Base-by-base conservation (phyloP, 1,140 invertebrate genomes). In the Drosophila sproati region DNA sequence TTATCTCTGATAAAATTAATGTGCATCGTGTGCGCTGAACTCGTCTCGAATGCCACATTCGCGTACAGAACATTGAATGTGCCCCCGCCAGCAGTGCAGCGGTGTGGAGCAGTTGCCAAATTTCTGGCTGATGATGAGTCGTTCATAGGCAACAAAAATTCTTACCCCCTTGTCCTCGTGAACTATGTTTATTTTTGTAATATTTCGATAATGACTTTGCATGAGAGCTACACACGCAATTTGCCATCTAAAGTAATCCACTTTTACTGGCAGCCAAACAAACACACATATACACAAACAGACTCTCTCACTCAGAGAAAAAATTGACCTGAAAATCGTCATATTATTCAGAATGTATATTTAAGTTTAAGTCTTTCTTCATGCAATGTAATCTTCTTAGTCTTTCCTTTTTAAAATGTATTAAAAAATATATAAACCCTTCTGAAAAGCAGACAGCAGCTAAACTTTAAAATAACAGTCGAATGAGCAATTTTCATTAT, bases 11-110 rank as follows among this genome's bases (percentile, higher is more conserved):
- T 37, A 7, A 56, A 74, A 70, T 69, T 70, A 70, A 78, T 78
- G 76, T 75, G 76, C 72, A 74, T 37, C 48, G 72, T 78, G 72
- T 60, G 73, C 76, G 75, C 50, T 66, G 71, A 67, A 52, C 51
- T 48, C 54, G 37, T 41, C 50, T 41, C 50, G 60, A 69, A 78
- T 77, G 70, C 39, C 63, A 41, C 51, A 77, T 74, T 75, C 70
- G 37, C 31, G 20, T 48, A 64, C 76, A 73, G 69, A 47, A 54
- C 73, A 76, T 71, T 78, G 56, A 71, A 35, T 70, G 29, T 28
- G 20, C 37, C 48, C n/a, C 31, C 50, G 39, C 71, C 12, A 50
- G 34, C 55, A 55, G 20, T 20, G 29, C 57, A 29, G 12, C 31
- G 35, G 5, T 32, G 20, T 32, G 41, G 7, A 32, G 41, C 7